Conservation (phyloP, 2,113 vertebrate genomes). For the Solea senegalensis region DNA sequence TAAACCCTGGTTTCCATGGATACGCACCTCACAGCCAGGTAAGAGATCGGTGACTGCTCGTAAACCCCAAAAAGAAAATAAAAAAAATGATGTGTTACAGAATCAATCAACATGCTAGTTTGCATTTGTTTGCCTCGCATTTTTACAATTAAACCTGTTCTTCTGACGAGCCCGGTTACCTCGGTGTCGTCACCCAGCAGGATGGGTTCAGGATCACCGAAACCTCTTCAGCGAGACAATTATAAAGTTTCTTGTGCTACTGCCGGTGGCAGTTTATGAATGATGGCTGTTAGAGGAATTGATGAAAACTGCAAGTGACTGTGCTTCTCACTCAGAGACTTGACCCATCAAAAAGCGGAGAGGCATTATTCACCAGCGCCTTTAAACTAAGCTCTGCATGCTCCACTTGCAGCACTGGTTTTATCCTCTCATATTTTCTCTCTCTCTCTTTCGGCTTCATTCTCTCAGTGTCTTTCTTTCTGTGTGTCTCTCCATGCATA, state of each 20-base stretch:
- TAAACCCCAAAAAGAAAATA: slow-evolving; percentile 29
- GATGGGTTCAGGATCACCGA: background rate
- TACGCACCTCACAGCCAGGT: slow-evolving; percentile 81
- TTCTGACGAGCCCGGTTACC: background rate
- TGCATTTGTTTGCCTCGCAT: too few relatives aligned
- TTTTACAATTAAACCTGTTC: too few relatives aligned
- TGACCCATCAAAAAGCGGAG: slow-evolving; percentile 38
- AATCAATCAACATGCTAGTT: background rate
- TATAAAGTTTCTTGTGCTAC: slow-evolving; percentile 1
- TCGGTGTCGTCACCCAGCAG: background rate
- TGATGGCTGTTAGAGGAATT: slow-evolving; percentile 20
- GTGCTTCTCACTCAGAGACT: slow-evolving; percentile 45
- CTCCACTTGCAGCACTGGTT: slow-evolving; percentile 13
- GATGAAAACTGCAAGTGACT: slow-evolving; percentile 41
- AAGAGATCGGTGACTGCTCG: slow-evolving; percentile 61
- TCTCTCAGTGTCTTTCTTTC: slow-evolving; percentile 29
- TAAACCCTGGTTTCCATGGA: slow-evolving; percentile 83
- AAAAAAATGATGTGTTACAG: background rate
- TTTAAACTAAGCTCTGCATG: slow-evolving; percentile 24
- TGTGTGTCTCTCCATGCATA: slow-evolving; percentile 54
- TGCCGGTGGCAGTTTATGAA: slow-evolving; percentile 17
- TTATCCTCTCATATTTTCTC: slow-evolving; percentile 21
- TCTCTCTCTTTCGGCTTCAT: slow-evolving; percentile 9
- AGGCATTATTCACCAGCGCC: slow-evolving; percentile 36
- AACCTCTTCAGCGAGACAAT: background rate